Evolutionary conservation across 2,113 vertebrate genomes (phyloP).

Genomic region (Hypomesus transpacificus): DNA sequence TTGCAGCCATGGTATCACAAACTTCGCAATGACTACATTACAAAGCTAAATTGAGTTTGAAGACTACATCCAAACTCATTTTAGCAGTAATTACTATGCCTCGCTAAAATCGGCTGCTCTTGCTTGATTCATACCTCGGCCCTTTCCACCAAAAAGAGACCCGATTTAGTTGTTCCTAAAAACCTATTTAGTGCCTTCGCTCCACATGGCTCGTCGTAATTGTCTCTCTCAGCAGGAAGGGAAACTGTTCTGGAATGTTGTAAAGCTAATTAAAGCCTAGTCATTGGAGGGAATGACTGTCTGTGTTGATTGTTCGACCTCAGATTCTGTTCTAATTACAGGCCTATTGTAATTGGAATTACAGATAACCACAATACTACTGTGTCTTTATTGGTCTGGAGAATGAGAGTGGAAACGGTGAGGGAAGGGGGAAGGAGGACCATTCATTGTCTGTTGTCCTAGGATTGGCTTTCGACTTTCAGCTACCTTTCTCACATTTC

Average conservation of each 20-base stretch:
- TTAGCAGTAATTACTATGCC: too few species aligned
- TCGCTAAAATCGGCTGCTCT: too few species aligned
- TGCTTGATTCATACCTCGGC: too few species aligned
- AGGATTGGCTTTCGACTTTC: slow-evolving; percentile 49
- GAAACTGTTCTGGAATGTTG: slow-evolving; percentile 13
- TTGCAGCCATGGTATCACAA: too few species aligned
- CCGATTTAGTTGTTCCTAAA: too few species aligned
- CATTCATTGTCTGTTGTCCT: slow-evolving; percentile 51
- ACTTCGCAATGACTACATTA: too few species aligned
- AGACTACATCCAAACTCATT: too few species aligned
- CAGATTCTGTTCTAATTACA: slow-evolving; percentile 52
- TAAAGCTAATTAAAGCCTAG: slow-evolving; percentile 45
- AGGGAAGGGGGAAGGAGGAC: slow-evolving; percentile 12
- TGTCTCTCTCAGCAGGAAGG: neutral
- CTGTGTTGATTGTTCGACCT: slow-evolving; percentile 40
- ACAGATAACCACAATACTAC: slow-evolving; percentile 42
- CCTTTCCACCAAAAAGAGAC: too few species aligned
- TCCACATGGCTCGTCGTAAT: neutral
- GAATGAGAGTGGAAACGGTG: slow-evolving; percentile 12
- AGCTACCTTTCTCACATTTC: slow-evolving; percentile 37
- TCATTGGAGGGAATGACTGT: slow-evolving; percentile 25
- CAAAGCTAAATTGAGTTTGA: too few species aligned
- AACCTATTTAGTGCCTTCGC: neutral
- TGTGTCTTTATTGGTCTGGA: slow-evolving; percentile 25
- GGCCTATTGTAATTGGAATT: slow-evolving; percentile 60